Base-by-base conservation (phyloP, 2,797 vertebrate species). In the Acanthurus lineatus region DNA sequence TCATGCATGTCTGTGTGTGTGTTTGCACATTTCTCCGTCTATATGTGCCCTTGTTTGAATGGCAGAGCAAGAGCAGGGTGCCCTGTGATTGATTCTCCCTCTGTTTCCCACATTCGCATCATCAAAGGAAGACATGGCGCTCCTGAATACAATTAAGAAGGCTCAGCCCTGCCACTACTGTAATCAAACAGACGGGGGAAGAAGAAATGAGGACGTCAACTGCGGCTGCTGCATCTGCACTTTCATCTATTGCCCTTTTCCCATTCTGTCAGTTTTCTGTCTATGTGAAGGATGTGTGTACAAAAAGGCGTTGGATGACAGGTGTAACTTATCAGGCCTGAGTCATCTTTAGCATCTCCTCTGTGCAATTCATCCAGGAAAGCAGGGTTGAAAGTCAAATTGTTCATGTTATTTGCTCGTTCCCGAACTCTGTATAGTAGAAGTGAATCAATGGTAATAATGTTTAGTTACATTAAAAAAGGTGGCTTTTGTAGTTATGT, bases 91-190 rank as follows among this genome's bases (percentile, higher is more conserved):
- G 84, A 92, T 87, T 89, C 80, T 57, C 67, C 76, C 78, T 80
- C 65, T 63, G 83, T 88, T 90, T 81, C 77, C 69, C 77, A 60
- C 59, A 57, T 73, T 84, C 44, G 63, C 76, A 89, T 87, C 88
- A 91, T 92, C 89, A 89, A 87, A 90, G 82, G 67, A 81, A 90
- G 86, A 89, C 87, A 59, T 67, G 83, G 88, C 79, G 77, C 89
- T 89, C 83, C 87, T 86, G 91, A 90, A 91, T 88, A 88, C 90
- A 92, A 89, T 91, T 93, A 90, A 81, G 81, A 73, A 85, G 83
- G 65, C 84, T 82, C 82, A 84, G 89, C 72, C 79, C 84, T 79
- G 88, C 90, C 86, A 75, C 77, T 61, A 53, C 77, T 83, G 87
- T 85, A 91, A 92, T 94, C 90, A 92, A 93, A 92, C 85, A 90